phyloP scores from a whole-genome alignment of 1,140 invertebrate species.

The Heliconius hermathena region DNA sequence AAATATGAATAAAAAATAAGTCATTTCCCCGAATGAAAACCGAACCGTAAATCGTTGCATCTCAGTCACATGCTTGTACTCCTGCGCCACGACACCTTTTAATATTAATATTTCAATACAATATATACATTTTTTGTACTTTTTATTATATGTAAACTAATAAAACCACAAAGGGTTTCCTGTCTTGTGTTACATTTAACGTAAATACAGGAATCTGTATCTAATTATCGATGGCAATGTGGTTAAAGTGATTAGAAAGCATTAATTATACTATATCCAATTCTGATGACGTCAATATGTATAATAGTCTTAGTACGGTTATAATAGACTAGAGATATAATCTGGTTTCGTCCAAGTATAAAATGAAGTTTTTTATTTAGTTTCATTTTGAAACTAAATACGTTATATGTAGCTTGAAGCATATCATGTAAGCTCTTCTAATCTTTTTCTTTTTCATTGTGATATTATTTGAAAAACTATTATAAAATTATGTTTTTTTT shows the following conservation, averaged over 20 bases:
- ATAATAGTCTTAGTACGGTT: background rate
- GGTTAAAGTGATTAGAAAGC: background rate
- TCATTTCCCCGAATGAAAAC: too few species aligned
- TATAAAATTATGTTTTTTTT: too few species aligned
- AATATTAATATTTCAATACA: background rate
- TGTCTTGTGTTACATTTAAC: background rate
- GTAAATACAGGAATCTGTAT: background rate
- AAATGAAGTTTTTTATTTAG: background rate
- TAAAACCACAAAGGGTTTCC: background rate
- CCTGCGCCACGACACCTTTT: too few species aligned
- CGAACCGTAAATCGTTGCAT: too few species aligned
- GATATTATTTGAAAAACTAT: too few species aligned
- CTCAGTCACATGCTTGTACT: too few species aligned
- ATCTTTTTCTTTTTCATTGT: too few species aligned
- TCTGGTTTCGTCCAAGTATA: background rate
- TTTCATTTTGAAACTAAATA: too few species aligned
- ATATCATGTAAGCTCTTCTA: too few species aligned
- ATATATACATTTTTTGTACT: background rate
- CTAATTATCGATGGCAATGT: background rate
- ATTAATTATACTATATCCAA: background rate
- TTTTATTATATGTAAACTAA: too few species aligned
- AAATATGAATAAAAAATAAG: too few species aligned
- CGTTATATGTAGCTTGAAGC: too few species aligned
- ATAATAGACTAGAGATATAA: background rate
- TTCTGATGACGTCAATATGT: background rate